phyloP scores from a whole-genome alignment of 2,113 vertebrate species.

The Ascaphus truei region DNA sequence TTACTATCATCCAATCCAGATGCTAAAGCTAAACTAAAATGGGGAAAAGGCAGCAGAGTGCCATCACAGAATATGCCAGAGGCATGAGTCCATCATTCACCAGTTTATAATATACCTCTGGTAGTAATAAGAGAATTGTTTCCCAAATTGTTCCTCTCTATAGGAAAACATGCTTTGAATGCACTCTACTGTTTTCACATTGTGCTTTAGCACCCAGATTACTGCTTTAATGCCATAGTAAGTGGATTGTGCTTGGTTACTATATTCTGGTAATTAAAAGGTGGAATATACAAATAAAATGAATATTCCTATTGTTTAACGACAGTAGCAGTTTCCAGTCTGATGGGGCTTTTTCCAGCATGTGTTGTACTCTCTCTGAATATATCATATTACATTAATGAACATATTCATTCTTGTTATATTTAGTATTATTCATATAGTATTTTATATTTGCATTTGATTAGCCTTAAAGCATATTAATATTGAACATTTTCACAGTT shows the following conservation, averaged over 20 bases:
- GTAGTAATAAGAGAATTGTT: neutral
- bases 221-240: neutral
- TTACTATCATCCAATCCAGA: neutral
- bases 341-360: too few species aligned
- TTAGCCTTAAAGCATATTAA: too few species aligned
- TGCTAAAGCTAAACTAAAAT: neutral
- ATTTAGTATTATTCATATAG: too few species aligned
- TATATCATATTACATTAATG: too few species aligned
- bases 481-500: too few species aligned
- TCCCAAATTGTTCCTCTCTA: neutral
- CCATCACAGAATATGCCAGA: neutral
- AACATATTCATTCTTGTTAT: too few species aligned
- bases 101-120: constrained; percentile 7
- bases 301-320: too few species aligned
- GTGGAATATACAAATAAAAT: neutral
- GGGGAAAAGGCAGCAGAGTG: neutral
- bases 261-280: neutral
- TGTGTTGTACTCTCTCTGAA: too few species aligned
- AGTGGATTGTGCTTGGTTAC: neutral
- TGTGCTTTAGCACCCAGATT: constrained; percentile 9
- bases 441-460: too few species aligned
- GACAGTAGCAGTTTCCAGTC: too few species aligned
- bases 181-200: constrained; percentile 14
- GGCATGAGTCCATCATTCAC: neutral
- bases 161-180: constrained; percentile 2